phyloP scores from a whole-genome alignment of 2,888 invertebrate genomes.

The Drosophila tripunctata region DNA sequence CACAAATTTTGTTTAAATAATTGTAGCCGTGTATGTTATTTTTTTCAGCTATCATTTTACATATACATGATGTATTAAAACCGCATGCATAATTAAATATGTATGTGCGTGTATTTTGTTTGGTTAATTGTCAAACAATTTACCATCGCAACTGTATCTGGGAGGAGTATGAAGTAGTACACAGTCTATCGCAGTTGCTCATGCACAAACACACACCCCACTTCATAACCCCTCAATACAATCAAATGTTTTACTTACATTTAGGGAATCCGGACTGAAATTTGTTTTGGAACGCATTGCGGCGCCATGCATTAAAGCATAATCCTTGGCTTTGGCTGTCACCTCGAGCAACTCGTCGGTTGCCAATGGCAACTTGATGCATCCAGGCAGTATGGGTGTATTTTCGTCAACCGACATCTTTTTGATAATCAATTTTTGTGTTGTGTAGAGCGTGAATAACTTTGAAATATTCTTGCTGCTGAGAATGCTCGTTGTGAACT shows the following conservation, averaged over 20 bases:
- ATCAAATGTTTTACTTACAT: constrained; percentile 82
- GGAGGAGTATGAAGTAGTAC: too few species aligned
- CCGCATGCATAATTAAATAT: too few species aligned
- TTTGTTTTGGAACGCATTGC: constrained; percentile 90
- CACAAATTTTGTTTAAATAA: too few species aligned
- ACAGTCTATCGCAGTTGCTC: too few species aligned
- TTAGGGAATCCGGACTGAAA: constrained; percentile 88
- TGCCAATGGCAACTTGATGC: constrained; percentile 88
- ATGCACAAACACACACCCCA: too few species aligned
- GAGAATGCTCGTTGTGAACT: constrained; percentile 4
- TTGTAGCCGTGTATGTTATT: too few species aligned
- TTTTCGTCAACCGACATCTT: constrained; percentile 57
- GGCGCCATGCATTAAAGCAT: constrained; percentile 93
- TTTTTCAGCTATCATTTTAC: too few species aligned
- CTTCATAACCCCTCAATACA: background rate
- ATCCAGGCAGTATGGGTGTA: constrained; percentile 75
- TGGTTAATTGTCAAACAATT: too few species aligned
- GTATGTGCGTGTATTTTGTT: too few species aligned
- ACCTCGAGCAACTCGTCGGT: constrained; percentile 87
- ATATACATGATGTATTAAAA: too few species aligned
- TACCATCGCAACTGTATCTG: too few species aligned
- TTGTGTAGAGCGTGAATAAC: background rate
- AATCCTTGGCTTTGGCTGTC: constrained; percentile 91
- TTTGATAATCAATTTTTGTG: background rate
- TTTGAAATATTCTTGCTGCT: background rate